Evolutionary conservation across 2,888 invertebrate species (phyloP).

Genomic region (Drosophila atripex): DNA sequence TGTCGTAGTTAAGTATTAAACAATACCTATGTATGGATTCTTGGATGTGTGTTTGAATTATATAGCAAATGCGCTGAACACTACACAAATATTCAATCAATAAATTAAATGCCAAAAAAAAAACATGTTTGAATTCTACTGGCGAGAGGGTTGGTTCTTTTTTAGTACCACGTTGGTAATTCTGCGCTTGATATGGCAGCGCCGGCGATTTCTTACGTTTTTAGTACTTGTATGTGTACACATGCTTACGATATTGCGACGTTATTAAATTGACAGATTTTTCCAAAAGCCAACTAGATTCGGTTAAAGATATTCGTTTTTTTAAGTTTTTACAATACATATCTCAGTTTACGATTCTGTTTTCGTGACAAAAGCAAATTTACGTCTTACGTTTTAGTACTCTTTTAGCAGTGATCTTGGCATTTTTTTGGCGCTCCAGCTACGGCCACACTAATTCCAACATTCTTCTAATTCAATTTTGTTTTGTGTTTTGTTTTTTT

Average conservation of each 20-base stretch:
- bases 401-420: not conserved
- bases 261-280: not conserved
- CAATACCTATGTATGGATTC: conserved; percentile 69
- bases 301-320: not conserved
- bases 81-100: conserved; percentile 77
- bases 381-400: not conserved
- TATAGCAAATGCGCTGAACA: conserved; percentile 65
- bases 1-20: conserved; percentile 75
- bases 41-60: conserved; percentile 64
- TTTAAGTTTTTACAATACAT: not conserved
- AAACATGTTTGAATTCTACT: not conserved
- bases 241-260: not conserved
- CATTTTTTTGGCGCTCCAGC: conserved; percentile 12
- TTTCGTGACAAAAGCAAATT: not conserved
- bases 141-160: not conserved
- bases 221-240: not conserved
- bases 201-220: not conserved
- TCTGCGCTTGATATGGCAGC: not conserved
- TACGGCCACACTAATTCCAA: conserved; percentile 20
- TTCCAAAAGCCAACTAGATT: not conserved
- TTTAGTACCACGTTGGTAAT: not conserved
- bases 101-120: conserved; percentile 75
- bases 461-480: conserved; percentile 33
- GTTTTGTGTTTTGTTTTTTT: conserved; percentile 4
- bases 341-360: conserved; percentile 4